Conservation (phyloP, 2,113 vertebrate species). For the Axis porcinus region DNA sequence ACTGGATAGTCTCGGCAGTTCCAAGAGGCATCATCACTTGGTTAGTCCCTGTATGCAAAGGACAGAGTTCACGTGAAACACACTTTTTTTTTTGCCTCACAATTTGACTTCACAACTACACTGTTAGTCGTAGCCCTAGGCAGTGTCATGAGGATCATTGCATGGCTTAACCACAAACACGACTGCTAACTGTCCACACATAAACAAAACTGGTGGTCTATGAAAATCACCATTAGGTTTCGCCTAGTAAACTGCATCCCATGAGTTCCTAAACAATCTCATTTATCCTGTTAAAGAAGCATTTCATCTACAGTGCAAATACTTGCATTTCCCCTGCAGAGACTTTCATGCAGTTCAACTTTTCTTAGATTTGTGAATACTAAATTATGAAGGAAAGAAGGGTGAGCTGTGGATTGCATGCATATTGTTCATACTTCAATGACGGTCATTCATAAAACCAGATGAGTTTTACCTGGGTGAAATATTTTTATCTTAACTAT, state of each 20-base stretch:
- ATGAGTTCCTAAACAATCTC: background rate
- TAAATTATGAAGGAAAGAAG: constrained; percentile 24
- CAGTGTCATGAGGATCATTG: background rate
- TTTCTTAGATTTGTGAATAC: constrained; percentile 54
- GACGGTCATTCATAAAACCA: constrained; percentile 12
- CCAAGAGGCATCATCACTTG: background rate
- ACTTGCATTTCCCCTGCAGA: background rate
- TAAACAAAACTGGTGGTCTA: background rate
- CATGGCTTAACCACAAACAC: background rate
- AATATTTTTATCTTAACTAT: background rate
- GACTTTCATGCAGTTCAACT: background rate
- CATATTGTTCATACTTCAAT: constrained; percentile 30
- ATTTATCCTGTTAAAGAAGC: background rate
- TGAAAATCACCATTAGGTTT: background rate
- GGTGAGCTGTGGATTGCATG: constrained; percentile 25
- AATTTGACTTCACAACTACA: background rate
- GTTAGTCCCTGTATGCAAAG: background rate
- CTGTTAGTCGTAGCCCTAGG: background rate
- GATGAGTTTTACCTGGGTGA: constrained; percentile 53
- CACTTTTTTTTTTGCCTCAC: background rate
- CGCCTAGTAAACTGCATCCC: background rate
- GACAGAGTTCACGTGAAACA: background rate
- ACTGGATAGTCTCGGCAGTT: background rate
- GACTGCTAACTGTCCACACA: background rate
- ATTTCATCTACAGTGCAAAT: background rate